Conservation (phyloP, 2,113 vertebrate species). For the Xiphophorus hellerii region DNA sequence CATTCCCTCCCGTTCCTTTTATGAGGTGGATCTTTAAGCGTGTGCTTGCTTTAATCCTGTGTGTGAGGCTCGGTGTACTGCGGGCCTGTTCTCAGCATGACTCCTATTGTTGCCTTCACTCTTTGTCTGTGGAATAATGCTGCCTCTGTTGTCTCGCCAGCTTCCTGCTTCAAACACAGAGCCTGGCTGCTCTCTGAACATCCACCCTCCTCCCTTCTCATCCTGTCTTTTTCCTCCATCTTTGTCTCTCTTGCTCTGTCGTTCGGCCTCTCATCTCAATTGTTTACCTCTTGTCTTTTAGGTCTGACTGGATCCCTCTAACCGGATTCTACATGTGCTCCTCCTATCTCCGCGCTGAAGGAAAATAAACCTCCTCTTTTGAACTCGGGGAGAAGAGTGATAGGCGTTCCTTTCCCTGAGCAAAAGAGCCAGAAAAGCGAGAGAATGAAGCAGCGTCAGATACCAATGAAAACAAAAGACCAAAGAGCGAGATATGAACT, state of each 20-base stretch:
- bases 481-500: constrained; percentile 55
- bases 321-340: constrained; percentile 36
- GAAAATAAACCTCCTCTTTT: constrained; percentile 72
- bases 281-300: constrained; percentile 55
- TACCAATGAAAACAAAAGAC: constrained; percentile 60
- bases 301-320: constrained; percentile 28
- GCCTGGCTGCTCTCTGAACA: constrained; percentile 73
- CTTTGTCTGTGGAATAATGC: constrained; percentile 80
- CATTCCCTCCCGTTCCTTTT: constrained; percentile 66
- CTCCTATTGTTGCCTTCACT: constrained; percentile 78
- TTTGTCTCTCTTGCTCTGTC: constrained; percentile 34
- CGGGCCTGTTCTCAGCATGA: constrained; percentile 76
- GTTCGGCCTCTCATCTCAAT: constrained; percentile 50
- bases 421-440: constrained; percentile 37
- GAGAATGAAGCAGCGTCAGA: constrained; percentile 53
- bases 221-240: constrained; percentile 22
- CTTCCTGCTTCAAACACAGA: constrained; percentile 78
- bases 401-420: constrained; percentile 4
- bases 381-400: constrained; percentile 49
- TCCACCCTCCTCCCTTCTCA: constrained; percentile 68
- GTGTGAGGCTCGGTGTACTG: constrained; percentile 59
- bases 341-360: constrained; percentile 42
- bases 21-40: constrained; percentile 70
- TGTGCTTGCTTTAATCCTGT: constrained; percentile 75
- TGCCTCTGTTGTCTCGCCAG: constrained; percentile 83